Conservation (phyloP, 2,113 vertebrate species). For the Thoracochromis brauschi region DNA sequence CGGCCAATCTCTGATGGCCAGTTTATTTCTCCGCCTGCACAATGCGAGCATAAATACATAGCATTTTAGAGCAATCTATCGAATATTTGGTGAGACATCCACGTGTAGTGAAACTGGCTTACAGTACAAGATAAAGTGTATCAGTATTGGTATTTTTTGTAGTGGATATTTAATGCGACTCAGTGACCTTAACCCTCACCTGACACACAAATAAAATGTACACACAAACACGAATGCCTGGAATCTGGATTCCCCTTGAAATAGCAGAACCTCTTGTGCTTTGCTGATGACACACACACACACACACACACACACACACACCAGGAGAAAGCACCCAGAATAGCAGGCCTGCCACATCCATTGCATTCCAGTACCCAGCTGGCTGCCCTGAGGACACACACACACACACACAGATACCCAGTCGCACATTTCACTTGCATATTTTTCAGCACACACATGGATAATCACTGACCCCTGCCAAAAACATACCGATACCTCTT, state of each 20-base stretch:
- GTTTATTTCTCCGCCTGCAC: not conserved
- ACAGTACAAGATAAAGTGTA: not conserved
- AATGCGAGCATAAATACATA: not conserved
- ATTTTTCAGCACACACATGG: not conserved
- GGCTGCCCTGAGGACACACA: not conserved
- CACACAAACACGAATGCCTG: not conserved
- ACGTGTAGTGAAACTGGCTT: not conserved
- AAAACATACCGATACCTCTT: not conserved
- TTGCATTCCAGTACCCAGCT: constrained; percentile 30
- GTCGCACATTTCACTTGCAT: not conserved
- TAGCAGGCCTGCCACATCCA: constrained; percentile 35
- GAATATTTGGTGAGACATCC: not conserved
- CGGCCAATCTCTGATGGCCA: not conserved
- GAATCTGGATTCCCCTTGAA: constrained; percentile 48
- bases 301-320: not conserved
- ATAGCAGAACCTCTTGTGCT: constrained; percentile 35
- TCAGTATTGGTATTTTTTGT: not conserved
- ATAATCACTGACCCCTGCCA: not conserved
- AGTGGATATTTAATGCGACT: not conserved
- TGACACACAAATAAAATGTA: not conserved
- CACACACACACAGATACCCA: not conserved
- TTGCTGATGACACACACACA: not conserved
- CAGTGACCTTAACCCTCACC: constrained; percentile 1
- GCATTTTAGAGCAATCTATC: not conserved
- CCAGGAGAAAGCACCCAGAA: constrained; percentile 27